These are phyloP conservation scores for human (Homo sapiens) DNA, from an alignment of 2,113 vertebrate species.

Conservation along the genomic window DNA sequence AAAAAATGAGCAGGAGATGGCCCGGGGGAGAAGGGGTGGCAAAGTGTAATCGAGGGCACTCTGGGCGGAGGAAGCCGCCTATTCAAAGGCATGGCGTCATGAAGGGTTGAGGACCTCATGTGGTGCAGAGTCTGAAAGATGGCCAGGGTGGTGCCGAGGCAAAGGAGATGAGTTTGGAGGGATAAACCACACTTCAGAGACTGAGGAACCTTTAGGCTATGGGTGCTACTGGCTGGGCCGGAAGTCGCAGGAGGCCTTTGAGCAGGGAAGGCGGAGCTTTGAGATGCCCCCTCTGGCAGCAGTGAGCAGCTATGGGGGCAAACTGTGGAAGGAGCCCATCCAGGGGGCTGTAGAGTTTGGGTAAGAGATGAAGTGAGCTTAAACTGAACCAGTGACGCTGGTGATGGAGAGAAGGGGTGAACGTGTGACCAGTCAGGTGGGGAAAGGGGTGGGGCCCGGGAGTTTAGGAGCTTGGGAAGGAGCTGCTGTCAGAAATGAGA, in stretches of 20 bases:
- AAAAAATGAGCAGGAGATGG: neutral
- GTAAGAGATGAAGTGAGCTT: neutral
- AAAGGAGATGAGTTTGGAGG: neutral
- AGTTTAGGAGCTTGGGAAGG: neutral
- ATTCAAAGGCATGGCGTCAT: neutral
- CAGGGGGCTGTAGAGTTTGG: neutral
- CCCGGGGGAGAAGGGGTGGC: neutral
- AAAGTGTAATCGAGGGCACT: neutral
- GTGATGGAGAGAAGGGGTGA: neutral
- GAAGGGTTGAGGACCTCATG: neutral
- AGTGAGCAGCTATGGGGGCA: neutral
- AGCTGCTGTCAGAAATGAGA: neutral
- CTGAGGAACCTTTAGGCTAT: neutral
- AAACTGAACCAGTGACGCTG: neutral
- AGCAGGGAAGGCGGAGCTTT: neutral
- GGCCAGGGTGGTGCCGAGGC: neutral
- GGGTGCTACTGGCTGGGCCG: neutral
- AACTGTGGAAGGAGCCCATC: neutral
- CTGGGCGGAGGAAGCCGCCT: neutral
- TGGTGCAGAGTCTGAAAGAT: neutral
- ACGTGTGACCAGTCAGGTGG: neutral
- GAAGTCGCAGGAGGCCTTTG: neutral
- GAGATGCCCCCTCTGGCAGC: neutral
- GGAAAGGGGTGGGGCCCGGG: neutral
- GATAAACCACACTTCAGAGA: rapidly evolving